These are phyloP conservation scores for Drosophila hawaiiensis DNA, from an alignment of 2,888 invertebrate genomes.

Conservation along the genomic window DNA sequence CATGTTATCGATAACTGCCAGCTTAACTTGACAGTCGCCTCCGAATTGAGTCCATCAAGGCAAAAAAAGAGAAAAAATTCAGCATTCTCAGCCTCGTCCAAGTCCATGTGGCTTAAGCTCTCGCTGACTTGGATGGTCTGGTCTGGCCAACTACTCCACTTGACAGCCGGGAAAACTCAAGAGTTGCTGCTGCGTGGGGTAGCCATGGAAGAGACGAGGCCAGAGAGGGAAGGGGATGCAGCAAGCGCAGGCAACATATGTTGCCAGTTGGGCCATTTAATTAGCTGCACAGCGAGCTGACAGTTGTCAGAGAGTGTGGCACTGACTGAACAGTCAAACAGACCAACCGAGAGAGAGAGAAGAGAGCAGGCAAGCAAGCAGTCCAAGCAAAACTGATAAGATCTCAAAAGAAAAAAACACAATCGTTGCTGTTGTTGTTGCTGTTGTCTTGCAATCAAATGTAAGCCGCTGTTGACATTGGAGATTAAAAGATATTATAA, in stretches of 20 bases:
- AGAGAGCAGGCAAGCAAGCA: conserved; percentile 15
- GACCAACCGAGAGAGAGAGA: conserved; percentile 13
- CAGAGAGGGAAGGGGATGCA: conserved; percentile 1
- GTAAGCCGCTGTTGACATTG: conserved; percentile 82
- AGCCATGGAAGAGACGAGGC: conserved; percentile 18
- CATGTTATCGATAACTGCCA: conserved; percentile 45
- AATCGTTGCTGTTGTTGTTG: conserved; percentile 41
- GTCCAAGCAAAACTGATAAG: conserved; percentile 67
- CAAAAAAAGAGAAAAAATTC: conserved; percentile 36
- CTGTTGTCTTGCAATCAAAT: conserved; percentile 81
- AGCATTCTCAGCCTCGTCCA: conserved; percentile 21
- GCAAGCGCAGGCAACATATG: conserved; percentile 64
- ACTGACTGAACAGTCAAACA: conserved; percentile 32
- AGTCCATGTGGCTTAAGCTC: conserved; percentile 57
- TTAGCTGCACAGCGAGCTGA: conserved; percentile 71
- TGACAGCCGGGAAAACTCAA: conserved; percentile 48
- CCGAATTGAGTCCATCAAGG: conserved; percentile 40
- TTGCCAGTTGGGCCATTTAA: conserved; percentile 79
- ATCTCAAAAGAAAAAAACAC: conserved; percentile 57
- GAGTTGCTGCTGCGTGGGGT: conserved; percentile 62
- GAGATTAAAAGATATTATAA: conserved; percentile 82
- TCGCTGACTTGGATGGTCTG: conserved; percentile 23
- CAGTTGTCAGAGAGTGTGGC: conserved; percentile 71
- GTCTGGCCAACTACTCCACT: conserved; percentile 31
- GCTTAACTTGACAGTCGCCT: conserved; percentile 31